Evolutionary conservation across 53 echinoderm and acorn worm species (phyloP), one percentile per base, ranked within the genome.

Genomic region (Zoroaster sp.): DNA sequence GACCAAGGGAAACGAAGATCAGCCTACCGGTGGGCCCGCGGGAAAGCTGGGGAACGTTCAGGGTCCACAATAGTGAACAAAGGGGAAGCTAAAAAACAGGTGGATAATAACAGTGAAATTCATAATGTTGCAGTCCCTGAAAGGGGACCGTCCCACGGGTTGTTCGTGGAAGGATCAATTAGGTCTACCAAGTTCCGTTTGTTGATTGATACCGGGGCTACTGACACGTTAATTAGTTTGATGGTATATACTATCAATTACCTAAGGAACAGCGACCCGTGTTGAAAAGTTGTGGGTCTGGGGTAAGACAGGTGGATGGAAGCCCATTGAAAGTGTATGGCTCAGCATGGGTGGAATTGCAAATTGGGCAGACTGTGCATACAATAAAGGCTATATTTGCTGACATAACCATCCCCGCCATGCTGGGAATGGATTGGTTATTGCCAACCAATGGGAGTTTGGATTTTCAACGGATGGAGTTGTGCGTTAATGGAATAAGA

Each of bases 181-280:
- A 21, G 82, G 30, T 41, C 15, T 12, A 88, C 82, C 66, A 34
- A 69, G 3, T 80, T 73, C 39, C 42, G 67, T 6, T 68, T 87
- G 28, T 54, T 90, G n/a, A 36, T 93, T 17, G 90, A 93, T 41
- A 93, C 93, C 5, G 90, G 93, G 18, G 76, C 86, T 11, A 83
- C 93, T 25, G 93, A 77, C n/a, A 93, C 89, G 7, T 74, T 93
- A 35, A 7, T 91, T 14, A 88, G 80, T 33, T 68, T 51, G 15
- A 32, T 36, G 37, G 39, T 83, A 20, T n/a, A n/a, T 93, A 91
- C 76, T 70, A 81, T 52, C 36, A 35, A 41, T 82, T 93, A 18
- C 74, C 80, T 0, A 10, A n/a, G 8, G 75, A 85, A 37, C 23
- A 72, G 44, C 69, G 78, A 34, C 89, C 90, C 20, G 20, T 9